phyloP scores from a whole-genome alignment of 2,113 vertebrate genomes.

The Prunella fulvescens region DNA sequence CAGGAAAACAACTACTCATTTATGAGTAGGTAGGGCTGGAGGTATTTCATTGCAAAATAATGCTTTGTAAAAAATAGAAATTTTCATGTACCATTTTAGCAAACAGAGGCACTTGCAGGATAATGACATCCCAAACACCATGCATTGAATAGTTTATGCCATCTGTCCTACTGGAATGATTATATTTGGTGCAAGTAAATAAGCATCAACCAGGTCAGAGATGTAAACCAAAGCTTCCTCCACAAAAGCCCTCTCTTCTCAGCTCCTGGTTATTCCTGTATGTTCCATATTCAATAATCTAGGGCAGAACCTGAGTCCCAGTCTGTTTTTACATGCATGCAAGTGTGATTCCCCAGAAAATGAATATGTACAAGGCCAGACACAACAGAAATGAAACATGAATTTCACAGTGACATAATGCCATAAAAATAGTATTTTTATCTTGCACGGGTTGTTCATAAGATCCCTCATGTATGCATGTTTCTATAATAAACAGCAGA shows the following conservation, averaged over 20 bases:
- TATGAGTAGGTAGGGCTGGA: not conserved
- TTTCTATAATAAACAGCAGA: not conserved
- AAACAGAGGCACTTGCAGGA: not conserved
- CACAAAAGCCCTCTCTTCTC: not conserved
- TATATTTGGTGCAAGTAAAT: not conserved
- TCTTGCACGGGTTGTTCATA: not conserved
- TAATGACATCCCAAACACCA: not conserved
- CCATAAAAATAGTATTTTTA: not conserved
- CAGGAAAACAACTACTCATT: not conserved
- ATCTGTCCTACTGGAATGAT: not conserved
- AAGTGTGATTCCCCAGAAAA: not conserved
- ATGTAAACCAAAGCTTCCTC: not conserved
- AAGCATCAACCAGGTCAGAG: not conserved
- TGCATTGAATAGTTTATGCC: not conserved
- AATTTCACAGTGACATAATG: not conserved
- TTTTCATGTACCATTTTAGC: not conserved
- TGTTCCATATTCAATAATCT: not conserved
- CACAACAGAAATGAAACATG: not conserved
- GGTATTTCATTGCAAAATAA: not conserved
- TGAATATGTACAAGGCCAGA: not conserved
- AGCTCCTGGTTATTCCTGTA: not conserved
- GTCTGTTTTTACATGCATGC: not conserved
- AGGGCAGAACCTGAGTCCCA: not conserved
- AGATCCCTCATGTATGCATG: not conserved
- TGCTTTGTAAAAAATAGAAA: not conserved